phyloP scores from a whole-genome alignment of 2,888 invertebrate species.

The Drosophila greeni region DNA sequence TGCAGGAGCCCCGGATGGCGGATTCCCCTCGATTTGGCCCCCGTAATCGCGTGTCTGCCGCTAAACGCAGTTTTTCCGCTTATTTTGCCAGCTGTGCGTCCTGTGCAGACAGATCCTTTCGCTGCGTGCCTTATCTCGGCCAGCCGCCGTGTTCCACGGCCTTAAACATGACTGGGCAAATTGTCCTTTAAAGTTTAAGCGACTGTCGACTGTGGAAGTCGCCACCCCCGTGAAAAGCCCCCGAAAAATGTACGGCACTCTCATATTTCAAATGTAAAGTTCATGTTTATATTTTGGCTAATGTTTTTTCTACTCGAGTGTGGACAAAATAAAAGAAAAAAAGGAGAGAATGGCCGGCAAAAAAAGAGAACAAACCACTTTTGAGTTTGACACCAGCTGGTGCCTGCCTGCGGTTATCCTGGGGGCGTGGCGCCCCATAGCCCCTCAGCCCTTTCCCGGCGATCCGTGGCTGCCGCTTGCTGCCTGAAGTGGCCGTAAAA shows the following conservation, averaged over 20 bases:
- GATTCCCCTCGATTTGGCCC: slow-evolving; percentile 19
- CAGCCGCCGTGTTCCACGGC: slow-evolving; percentile 55
- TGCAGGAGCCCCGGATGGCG: slow-evolving; percentile 44
- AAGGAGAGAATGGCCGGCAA: slow-evolving; percentile 29
- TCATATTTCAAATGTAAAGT: slow-evolving; percentile 69
- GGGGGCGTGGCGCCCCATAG: slow-evolving; percentile 16
- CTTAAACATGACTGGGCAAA: slow-evolving; percentile 35
- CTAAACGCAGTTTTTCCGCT: slow-evolving; percentile 73
- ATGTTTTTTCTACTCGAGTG: slow-evolving; percentile 63
- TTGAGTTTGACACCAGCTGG: slow-evolving; percentile 76
- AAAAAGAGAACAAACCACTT: slow-evolving; percentile 71
- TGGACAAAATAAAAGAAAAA: slow-evolving; percentile 23
- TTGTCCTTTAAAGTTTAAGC: slow-evolving; percentile 46
- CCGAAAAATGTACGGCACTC: slow-evolving; percentile 38
- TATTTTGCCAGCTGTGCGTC: slow-evolving; percentile 60
- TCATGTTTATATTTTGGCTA: slow-evolving; percentile 76
- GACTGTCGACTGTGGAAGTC: slow-evolving; percentile 1
- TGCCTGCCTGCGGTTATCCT: slow-evolving; percentile 64
- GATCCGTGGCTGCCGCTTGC: slow-evolving; percentile 15
- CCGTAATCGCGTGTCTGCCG: slow-evolving; percentile 49
- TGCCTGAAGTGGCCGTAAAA: slow-evolving; percentile 73
- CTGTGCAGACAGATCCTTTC: slow-evolving; percentile 69
- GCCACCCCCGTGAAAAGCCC: slow-evolving; percentile 1
- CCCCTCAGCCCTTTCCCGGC: slow-evolving; percentile 2
- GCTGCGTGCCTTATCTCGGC: slow-evolving; percentile 66